Base-by-base conservation (phyloP, 2,113 vertebrate genomes). In the Columba janthina region DNA sequence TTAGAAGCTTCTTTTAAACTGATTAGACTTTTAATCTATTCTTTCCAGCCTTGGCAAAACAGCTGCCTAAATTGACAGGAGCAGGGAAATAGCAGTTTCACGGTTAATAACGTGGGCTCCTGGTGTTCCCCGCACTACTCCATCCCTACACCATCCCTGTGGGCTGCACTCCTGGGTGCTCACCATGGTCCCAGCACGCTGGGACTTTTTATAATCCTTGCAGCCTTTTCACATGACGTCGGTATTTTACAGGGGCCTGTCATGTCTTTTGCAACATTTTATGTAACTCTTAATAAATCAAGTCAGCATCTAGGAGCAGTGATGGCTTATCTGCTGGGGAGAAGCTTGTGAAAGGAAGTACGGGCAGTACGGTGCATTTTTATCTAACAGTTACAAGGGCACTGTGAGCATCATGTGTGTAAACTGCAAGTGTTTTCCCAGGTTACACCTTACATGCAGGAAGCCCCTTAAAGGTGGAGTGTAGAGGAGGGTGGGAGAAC, bases 121-220 rank as follows among this genome's bases (percentile, higher is more conserved):
- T 64, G 70, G 85, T 62, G 56, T 25, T 66, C 40, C 71, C 79
- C 0, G 0, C 67, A n/a, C 5, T 20, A 3, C 80, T 62, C 66
- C 21, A 0, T 76, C 51, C 25, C 58, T 0, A 0, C 81, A 53
- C 5, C 66, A 32, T 65, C 74, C 62, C 11, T 0, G 0, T 42
- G 82, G 51, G 69, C 75, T 80, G 36, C 6, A 10, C 64, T 73
- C 56, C 6, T 3, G 17, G 17, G 22, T 13, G 28, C 75, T 31
- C 79, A 22, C 22, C 85, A 88, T 69, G 74, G 32, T 58, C 53
- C 65, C 58, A 5, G 71, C 71, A 44, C 44, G 6, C 62, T 28
- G 44, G 53, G 58, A 9, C 62, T 58, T 34, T 26, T 28, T 21
- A 9, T 73, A 72, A 61, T 79, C 74, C 62, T 76, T 61, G n/a